Percentiles rank a stretch among this genome's conserved stretches.
phyloP scores from a whole-genome alignment of 2,113 vertebrate genomes.

The Gallinago media region DNA sequence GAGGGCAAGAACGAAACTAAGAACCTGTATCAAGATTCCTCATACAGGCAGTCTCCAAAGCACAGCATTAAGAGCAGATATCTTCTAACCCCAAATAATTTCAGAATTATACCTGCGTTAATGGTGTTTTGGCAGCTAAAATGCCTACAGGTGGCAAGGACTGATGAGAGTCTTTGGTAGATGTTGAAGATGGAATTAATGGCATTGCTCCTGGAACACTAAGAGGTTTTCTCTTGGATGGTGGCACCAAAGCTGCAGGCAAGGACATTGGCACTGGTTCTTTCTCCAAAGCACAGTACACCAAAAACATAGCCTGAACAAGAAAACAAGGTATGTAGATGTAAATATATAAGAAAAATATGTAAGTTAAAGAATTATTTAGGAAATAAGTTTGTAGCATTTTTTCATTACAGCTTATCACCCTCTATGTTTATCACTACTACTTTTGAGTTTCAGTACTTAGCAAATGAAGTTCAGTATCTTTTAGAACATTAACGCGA shows the following conservation, averaged over 20 bases:
- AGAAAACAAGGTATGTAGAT: neutral
- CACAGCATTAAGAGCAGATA: neutral
- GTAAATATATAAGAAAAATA: neutral
- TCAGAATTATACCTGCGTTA: constrained; percentile 71
- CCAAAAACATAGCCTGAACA: constrained; percentile 96
- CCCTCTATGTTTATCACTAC: neutral
- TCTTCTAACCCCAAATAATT: neutral
- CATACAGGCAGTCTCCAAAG: neutral
- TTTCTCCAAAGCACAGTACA: constrained; percentile 96
- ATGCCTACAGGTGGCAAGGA: constrained; percentile 82
- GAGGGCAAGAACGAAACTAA: neutral
- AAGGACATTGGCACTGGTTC: constrained; percentile 96
- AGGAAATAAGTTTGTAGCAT: neutral
- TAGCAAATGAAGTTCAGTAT: neutral
- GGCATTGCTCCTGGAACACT: constrained; percentile 80
- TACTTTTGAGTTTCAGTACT: neutral
- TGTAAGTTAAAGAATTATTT: neutral
- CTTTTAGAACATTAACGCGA: neutral
- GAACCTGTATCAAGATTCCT: neutral
- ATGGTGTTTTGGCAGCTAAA: constrained; percentile 78
- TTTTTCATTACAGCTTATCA: neutral
- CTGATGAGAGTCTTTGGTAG: constrained; percentile 86
- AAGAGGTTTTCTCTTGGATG: constrained; percentile 92
- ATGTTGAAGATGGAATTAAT: constrained; percentile 83
- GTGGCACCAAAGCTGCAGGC: constrained; percentile 91